Percentiles rank a stretch among this genome's conserved stretches.
phyloP scores from a whole-genome alignment of 2,888 invertebrate species.

The Agelastica alni region DNA sequence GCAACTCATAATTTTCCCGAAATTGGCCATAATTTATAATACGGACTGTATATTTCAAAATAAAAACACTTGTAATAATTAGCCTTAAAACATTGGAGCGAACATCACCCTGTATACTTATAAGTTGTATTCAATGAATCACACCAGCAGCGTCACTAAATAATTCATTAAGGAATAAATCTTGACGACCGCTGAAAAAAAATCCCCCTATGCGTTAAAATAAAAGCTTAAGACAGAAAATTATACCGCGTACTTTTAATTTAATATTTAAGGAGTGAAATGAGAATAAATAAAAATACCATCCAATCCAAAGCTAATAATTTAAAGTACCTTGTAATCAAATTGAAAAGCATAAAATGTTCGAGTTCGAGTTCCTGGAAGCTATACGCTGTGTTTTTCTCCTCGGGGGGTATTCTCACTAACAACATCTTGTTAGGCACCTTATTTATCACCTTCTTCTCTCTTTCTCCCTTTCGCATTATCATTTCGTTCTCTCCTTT shows the following conservation, averaged over 20 bases:
- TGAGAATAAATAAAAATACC: conserved; percentile 11
- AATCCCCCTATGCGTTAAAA: background rate
- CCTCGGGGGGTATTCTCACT: conserved; percentile 57
- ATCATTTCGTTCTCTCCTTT: conserved; percentile 23
- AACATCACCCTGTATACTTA: too few species aligned
- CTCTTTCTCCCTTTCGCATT: conserved; percentile 34
- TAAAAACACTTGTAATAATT: too few species aligned
- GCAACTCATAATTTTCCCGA: too few species aligned
- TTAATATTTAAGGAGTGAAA: conserved; percentile 1
- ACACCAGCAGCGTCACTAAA: too few species aligned
- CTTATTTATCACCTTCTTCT: conserved; percentile 55
- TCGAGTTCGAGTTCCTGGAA: conserved; percentile 33
- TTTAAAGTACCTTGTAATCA: conserved; percentile 43
- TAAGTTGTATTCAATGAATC: too few species aligned
- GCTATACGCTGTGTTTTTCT: conserved; percentile 49
- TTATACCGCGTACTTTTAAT: conserved; percentile 6
- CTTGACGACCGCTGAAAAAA: too few species aligned
- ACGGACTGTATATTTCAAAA: too few species aligned
- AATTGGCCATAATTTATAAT: too few species aligned
- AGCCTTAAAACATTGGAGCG: too few species aligned
- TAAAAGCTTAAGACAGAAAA: background rate
- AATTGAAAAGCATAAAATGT: conserved; percentile 40
- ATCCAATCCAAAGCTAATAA: conserved; percentile 34
- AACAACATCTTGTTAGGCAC: conserved; percentile 58
- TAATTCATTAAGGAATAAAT: too few species aligned